These are phyloP conservation scores for Microcebus lehilahytsara DNA, from an alignment of 2,113 vertebrate species.

Conservation along the genomic window DNA sequence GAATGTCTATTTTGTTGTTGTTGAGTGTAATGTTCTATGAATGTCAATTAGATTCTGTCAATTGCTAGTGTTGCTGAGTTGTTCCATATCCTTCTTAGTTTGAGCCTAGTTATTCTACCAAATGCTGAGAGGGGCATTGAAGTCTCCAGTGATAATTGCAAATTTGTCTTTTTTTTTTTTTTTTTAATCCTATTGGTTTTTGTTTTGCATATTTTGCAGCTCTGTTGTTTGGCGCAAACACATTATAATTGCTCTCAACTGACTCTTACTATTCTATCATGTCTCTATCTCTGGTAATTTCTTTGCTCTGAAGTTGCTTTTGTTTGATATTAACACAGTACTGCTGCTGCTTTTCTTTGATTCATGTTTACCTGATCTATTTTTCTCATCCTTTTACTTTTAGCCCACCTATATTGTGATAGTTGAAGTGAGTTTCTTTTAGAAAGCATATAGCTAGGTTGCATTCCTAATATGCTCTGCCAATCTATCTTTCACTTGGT, in stretches of 20 bases:
- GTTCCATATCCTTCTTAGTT: neutral
- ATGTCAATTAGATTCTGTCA: neutral
- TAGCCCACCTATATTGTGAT: neutral
- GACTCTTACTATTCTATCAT: neutral
- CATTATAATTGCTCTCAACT: neutral
- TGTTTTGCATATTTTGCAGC: neutral
- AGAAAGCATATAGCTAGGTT: neutral
- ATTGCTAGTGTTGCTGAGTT: neutral
- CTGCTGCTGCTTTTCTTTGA: neutral
- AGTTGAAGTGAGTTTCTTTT: neutral
- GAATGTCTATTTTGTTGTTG: neutral
- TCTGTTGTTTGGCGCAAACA: neutral
- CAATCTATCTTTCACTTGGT: too few relatives aligned
- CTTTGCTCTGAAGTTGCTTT: neutral
- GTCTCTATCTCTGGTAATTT: neutral
- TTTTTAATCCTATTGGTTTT: neutral
- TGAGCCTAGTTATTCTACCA: neutral
- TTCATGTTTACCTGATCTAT: neutral
- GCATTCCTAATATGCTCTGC: too few relatives aligned
- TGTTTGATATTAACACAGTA: neutral
- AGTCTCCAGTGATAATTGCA: neutral
- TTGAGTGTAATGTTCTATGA: neutral
- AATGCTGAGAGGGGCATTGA: neutral
- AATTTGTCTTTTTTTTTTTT: neutral
- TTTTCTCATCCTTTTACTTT: neutral